Conservation (phyloP, 1,140 invertebrate species). For the Oppia nitens region DNA sequence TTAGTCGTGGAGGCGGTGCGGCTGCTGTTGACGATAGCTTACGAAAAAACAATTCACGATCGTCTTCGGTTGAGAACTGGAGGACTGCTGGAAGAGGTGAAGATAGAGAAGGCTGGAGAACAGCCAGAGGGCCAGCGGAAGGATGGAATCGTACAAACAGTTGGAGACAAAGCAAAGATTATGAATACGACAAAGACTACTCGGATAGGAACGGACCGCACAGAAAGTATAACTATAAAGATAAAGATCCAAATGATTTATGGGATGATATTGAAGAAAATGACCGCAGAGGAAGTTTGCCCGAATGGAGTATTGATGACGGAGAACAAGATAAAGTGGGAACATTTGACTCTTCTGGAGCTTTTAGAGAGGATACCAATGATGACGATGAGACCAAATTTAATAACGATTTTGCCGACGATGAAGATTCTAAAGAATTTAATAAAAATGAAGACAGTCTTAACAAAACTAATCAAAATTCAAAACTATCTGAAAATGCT, state of each 20-base stretch:
- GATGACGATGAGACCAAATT: not conserved
- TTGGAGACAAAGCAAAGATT: conserved; percentile 6
- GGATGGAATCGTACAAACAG: conserved; percentile 3
- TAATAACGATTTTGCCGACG: conserved; percentile 28
- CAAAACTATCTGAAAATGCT: not conserved
- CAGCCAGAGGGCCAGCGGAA: not conserved
- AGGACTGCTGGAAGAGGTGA: conserved; percentile 3
- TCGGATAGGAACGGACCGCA: not conserved
- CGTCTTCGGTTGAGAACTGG: conserved; percentile 2
- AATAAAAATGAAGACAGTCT: conserved; percentile 5
- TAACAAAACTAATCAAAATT: not conserved
- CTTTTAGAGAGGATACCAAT: conserved; percentile 37
- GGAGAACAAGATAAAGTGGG: conserved; percentile 40
- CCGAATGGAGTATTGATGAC: conserved; percentile 32
- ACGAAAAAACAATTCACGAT: not conserved
- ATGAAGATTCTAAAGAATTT: conserved; percentile 2
- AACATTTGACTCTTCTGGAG: conserved; percentile 66
- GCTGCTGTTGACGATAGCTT: not conserved
- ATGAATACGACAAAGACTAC: not conserved
- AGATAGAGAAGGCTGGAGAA: conserved; percentile 6
- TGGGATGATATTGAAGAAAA: conserved; percentile 15
- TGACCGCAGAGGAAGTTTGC: conserved; percentile 24
- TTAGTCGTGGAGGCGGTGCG: not conserved
- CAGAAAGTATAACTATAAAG: not conserved
- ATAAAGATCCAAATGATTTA: not conserved